Conservation (phyloP, 53 echinoderm and acorn worm species). For the Crossaster papposus region DNA sequence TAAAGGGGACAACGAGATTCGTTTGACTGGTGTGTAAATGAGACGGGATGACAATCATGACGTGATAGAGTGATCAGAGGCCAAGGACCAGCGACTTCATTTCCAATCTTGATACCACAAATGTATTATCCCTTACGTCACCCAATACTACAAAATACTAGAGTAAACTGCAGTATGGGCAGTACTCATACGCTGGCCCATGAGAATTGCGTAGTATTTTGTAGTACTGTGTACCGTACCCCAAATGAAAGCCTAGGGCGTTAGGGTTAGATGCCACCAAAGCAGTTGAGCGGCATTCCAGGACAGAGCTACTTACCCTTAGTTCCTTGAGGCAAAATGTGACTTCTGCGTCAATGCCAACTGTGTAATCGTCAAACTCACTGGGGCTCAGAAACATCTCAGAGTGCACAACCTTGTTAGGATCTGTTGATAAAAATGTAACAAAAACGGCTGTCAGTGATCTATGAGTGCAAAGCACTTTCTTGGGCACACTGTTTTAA, state of each 20-base stretch:
- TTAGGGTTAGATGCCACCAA: too few species aligned
- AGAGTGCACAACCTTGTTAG: slow-evolving; percentile 83
- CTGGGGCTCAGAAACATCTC: slow-evolving; percentile 86
- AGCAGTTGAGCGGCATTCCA: not conserved
- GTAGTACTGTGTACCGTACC: too few species aligned
- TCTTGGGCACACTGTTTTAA: too few species aligned
- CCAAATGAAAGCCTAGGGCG: too few species aligned
- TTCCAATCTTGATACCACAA: not conserved
- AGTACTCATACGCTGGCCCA: too few species aligned
- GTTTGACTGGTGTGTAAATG: too few species aligned
- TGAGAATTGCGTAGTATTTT: too few species aligned
- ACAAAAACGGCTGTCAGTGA: not conserved
- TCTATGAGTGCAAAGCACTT: too few species aligned
- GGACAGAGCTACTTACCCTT: slow-evolving; percentile 64
- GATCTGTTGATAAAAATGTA: slow-evolving; percentile 61
- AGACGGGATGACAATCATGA: too few species aligned
- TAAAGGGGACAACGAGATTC: too few species aligned
- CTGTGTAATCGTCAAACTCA: slow-evolving; percentile 85
- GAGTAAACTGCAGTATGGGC: not conserved
- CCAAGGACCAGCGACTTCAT: not conserved
- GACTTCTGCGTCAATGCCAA: slow-evolving; percentile 91
- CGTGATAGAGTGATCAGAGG: too few species aligned
- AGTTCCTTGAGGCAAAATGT: slow-evolving; percentile 96
- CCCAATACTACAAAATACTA: too few species aligned
- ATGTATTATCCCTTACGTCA: not conserved